Base-by-base conservation (phyloP, 2,888 invertebrate species). In the Hylaea fasciaria region DNA sequence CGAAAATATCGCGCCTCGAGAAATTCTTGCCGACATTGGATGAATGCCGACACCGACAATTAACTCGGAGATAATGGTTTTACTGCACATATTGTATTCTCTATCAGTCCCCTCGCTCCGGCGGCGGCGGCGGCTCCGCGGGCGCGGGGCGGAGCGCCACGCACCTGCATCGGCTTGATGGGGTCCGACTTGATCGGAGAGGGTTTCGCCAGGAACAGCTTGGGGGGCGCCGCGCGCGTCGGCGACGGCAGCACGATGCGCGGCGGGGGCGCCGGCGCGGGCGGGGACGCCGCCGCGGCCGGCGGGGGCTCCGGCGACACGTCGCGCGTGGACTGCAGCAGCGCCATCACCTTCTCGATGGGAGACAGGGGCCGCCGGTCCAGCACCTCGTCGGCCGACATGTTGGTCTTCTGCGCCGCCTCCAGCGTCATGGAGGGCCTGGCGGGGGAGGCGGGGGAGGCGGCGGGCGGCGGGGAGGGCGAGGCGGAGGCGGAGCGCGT, bases 401-500 rank as follows among this genome's bases (percentile, higher is more conserved):
- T 73, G 76, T 91, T 89, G 44, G 91, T 89, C 78, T 89, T 89
- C 81, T 92, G 92, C 63, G 92, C 91, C 49, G 90, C 79, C 81
- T 92, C 92, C 53, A 87, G 86, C 74, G 87, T 92, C 82, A 83
- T 90, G 73, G 81, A 71, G 62, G 78, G 69, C 49, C 81, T n/a
- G n/a, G 61, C 61, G 55, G 62, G 59, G 59, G 57, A 50, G 63
- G 55, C 62, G 59, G 59, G 57, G 52, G 63, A 53, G 39, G 66
- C 62, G 41, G 63, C 53, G 17, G 66, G 55, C 45, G 69, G 50
- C 43, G 52, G 71, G 55, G 74, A 69, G 65, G 87, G 82, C 71
- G 94, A 35, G 0, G 94, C 94, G 12, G 95, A 95, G 16, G 95
- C 89, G 0, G 97, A 97, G 82, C 96, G 96, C 9, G 97, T 97